Conservation (phyloP, 2,797 vertebrate species). For the Tadarida brasiliensis region DNA sequence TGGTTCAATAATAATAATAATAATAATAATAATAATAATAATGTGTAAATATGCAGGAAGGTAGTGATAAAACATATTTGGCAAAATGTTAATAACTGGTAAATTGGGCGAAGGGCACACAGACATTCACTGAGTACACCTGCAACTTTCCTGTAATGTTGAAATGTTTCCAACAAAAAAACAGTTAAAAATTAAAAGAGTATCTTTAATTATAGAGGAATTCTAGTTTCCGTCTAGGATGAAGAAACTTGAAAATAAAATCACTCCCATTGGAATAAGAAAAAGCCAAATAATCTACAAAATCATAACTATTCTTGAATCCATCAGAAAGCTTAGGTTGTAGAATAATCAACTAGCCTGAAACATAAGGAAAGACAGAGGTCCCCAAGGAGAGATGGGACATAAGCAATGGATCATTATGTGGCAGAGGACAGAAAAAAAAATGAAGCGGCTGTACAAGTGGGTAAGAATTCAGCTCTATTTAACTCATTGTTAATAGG, state of each 20-base stretch:
- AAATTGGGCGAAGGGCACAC: not conserved
- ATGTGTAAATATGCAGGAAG: not conserved
- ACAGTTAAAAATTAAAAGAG: slow-evolving; percentile 39
- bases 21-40: slow-evolving; percentile 1
- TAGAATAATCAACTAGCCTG: slow-evolving; percentile 24
- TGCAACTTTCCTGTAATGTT: not conserved
- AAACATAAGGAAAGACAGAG: not conserved
- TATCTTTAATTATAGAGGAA: slow-evolving; percentile 28
- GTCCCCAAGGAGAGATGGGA: not conserved
- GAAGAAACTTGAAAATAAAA: slow-evolving; percentile 21
- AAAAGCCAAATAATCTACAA: slow-evolving; percentile 39
- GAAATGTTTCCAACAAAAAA: slow-evolving; percentile 62
- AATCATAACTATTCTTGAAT: slow-evolving; percentile 8
- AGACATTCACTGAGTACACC: not conserved
- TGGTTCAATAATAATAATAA: not conserved
- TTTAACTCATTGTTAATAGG: not conserved
- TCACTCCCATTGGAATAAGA: not conserved
- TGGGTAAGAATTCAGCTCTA: not conserved
- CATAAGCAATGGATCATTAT: not conserved
- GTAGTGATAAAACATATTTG: not conserved
- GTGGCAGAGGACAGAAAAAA: not conserved
- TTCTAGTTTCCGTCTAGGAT: slow-evolving; percentile 5
- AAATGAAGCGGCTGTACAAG: not conserved
- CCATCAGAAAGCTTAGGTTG: slow-evolving; percentile 6
- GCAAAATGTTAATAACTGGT: slow-evolving; percentile 5